These are phyloP conservation scores for Oryctes rhinoceros DNA, from an alignment of 1,140 invertebrate species.

Conservation along the genomic window DNA sequence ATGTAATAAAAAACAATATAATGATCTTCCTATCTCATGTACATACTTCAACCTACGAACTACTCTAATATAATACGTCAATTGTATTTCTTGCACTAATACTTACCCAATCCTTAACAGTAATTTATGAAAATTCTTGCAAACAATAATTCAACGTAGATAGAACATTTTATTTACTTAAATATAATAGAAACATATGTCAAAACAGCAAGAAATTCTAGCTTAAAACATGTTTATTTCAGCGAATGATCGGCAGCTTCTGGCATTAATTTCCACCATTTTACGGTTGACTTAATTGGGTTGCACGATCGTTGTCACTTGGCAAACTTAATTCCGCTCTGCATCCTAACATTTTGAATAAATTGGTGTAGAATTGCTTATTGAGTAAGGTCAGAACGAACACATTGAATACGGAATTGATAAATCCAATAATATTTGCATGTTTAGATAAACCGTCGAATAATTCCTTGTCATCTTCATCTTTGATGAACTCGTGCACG, in stretches of 20 bases:
- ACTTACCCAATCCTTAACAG: too few species aligned
- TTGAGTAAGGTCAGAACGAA: conserved; percentile 35
- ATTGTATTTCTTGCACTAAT: too few species aligned
- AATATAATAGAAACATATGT: not conserved
- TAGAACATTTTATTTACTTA: not conserved
- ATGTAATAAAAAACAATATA: too few species aligned
- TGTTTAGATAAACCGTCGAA: conserved; percentile 14
- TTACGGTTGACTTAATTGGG: conserved; percentile 32
- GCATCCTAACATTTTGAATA: conserved; percentile 40
- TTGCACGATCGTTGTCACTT: conserved; percentile 17
- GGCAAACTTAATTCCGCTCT: conserved; percentile 38
- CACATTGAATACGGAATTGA: conserved; percentile 39
- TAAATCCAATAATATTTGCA: conserved; percentile 40
- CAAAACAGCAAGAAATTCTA: not conserved
- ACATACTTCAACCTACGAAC: too few species aligned
- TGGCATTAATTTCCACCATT: not conserved
- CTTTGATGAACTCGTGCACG: not conserved
- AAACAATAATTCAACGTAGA: too few species aligned
- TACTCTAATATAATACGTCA: too few species aligned
- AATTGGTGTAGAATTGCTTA: conserved; percentile 39
- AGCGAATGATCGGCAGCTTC: not conserved
- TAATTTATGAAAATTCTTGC: too few species aligned
- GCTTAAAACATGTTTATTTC: not conserved
- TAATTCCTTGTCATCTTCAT: conserved; percentile 14
- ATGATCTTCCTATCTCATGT: too few species aligned